Evolutionary conservation across 2,888 invertebrate genomes (phyloP).

Genomic region (Drosophila melanosoma): DNA sequence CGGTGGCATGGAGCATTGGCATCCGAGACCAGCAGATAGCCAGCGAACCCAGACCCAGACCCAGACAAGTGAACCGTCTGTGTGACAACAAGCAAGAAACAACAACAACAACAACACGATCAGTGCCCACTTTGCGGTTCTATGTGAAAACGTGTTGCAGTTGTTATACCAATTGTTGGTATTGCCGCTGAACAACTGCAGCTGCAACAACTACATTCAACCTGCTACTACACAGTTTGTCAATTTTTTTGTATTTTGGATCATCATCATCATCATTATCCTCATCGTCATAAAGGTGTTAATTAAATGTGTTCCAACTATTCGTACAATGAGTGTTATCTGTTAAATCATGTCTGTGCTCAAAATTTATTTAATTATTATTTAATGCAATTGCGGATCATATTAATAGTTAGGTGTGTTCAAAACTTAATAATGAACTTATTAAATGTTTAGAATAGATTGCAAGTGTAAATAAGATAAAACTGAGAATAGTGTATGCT

Average conservation of each 20-base stretch:
- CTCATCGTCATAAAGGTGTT: slow-evolving; percentile 38
- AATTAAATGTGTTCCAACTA: slow-evolving; percentile 50
- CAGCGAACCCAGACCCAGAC: slow-evolving; percentile 18
- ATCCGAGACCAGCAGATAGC: slow-evolving; percentile 35
- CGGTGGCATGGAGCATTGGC: slow-evolving; percentile 8
- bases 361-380: slow-evolving; percentile 6
- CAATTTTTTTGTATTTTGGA: slow-evolving; percentile 15
- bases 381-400: not conserved
- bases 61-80: slow-evolving; percentile 39
- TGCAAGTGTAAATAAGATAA: not conserved
- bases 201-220: slow-evolving; percentile 57
- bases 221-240: slow-evolving; percentile 59
- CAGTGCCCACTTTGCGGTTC: slow-evolving; percentile 54
- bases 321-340: slow-evolving; percentile 20
- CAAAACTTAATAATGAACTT: not conserved
- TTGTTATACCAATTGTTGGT: slow-evolving; percentile 44
- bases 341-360: slow-evolving; percentile 18
- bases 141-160: slow-evolving; percentile 63
- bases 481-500: not conserved
- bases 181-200: slow-evolving; percentile 18
- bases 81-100: slow-evolving; percentile 32
- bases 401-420: not conserved
- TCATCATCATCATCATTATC: slow-evolving; percentile 25
- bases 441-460: not conserved
- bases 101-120: slow-evolving; percentile 4